phyloP scores from a whole-genome alignment of 2,797 vertebrate species.

The Poecilia velifera region DNA sequence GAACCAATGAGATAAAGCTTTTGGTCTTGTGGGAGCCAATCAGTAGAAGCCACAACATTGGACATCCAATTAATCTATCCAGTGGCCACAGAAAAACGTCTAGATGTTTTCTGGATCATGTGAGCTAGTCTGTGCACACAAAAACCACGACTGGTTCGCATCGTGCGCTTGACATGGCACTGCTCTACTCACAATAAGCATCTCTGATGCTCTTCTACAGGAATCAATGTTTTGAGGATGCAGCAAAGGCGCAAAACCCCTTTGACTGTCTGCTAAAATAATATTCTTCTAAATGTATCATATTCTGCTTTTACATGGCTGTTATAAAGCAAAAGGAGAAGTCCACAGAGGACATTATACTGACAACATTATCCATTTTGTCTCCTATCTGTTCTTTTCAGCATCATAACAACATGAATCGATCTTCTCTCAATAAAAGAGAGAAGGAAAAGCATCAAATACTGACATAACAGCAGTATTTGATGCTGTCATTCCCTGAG shows the following conservation, averaged over 20 bases:
- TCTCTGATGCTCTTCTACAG: background rate
- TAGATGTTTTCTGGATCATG: slow-evolving; percentile 30
- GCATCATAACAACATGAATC: slow-evolving; percentile 64
- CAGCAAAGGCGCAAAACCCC: slow-evolving; percentile 1
- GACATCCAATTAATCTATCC: slow-evolving; percentile 79
- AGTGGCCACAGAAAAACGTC: slow-evolving; percentile 59
- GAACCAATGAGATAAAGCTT: slow-evolving; percentile 83
- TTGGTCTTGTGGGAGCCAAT: slow-evolving; percentile 75
- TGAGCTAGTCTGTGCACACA: slow-evolving; percentile 34
- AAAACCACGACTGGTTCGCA: slow-evolving; percentile 16
- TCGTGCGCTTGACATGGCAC: background rate
- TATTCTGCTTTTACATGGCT: slow-evolving; percentile 35
- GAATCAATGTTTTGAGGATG: slow-evolving; percentile 8
- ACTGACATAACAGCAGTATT: slow-evolving; percentile 8
- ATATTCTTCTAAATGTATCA: slow-evolving; percentile 35
- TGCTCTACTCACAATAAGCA: background rate
- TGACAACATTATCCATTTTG: slow-evolving; percentile 35
- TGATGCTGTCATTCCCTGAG: slow-evolving; percentile 2
- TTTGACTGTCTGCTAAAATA: slow-evolving; percentile 2
- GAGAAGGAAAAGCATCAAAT: slow-evolving; percentile 4
- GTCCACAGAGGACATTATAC: slow-evolving; percentile 13
- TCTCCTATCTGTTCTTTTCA: slow-evolving; percentile 49
- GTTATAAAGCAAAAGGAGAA: slow-evolving; percentile 39
- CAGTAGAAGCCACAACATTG: slow-evolving; percentile 63
- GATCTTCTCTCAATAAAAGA: slow-evolving; percentile 62